Conservation (phyloP, 2,888 invertebrate genomes). For the Hoplodrina blanda region DNA sequence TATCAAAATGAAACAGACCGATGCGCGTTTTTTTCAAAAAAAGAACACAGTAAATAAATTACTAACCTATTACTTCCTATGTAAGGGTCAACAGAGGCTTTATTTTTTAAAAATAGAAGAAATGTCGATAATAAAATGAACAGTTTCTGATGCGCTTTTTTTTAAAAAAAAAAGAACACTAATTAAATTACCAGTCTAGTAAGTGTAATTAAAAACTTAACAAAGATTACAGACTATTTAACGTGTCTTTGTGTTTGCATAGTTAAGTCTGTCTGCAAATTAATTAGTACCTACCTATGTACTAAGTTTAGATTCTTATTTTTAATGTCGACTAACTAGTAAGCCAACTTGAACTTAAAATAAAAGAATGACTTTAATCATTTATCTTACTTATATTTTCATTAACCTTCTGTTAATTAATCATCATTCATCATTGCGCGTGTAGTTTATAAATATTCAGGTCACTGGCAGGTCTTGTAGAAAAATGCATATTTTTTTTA, state of each 20-base stretch:
- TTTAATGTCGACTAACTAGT: not conserved
- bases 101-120: not conserved
- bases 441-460: conserved; percentile 13
- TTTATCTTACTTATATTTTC: not conserved
- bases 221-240: not conserved
- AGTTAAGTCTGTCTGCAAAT: conserved; percentile 23
- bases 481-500: conserved; percentile 15
- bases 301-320: not conserved
- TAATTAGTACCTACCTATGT: conserved; percentile 11
- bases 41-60: too few relatives aligned
- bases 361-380: not conserved
- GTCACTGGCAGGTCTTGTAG: conserved; percentile 4
- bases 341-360: not conserved
- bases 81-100: too few relatives aligned
- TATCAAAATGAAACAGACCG: too few relatives aligned
- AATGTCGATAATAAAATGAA: not conserved
- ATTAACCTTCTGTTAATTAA: not conserved
- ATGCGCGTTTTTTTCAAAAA: too few relatives aligned
- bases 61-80: too few relatives aligned
- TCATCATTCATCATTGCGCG: not conserved
- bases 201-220: conserved; percentile 25
- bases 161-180: conserved; percentile 7
- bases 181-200: conserved; percentile 7
- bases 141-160: not conserved
- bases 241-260: conserved; percentile 7